Base-by-base conservation (phyloP, 2,888 invertebrate genomes). In the Acheta domesticus region DNA sequence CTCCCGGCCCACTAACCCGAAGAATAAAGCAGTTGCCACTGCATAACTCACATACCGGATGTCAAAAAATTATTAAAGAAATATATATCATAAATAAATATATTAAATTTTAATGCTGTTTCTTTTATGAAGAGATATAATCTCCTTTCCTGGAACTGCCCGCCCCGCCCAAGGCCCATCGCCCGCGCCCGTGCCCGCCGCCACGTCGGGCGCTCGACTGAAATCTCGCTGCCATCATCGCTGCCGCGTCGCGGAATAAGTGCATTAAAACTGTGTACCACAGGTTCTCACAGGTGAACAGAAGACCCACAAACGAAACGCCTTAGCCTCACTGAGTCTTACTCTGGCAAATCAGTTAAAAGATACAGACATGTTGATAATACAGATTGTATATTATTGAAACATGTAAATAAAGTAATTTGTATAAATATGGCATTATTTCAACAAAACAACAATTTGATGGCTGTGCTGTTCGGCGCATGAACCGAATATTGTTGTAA, bases 1-100 rank as follows among this genome's bases (percentile, higher is more conserved):
- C 62, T 62, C 62, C 62, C 16, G 62, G 62, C 62, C 62, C n/a
- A 19, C 62, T 62, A 62, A 62, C 62, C 62, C n/a, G 62, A 62
- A 62, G 62, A 62, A 62, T 62, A 62, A 62, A 62, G 62, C 62
- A 62, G 62, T 62, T 14, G 62, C 62, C 14, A 62, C 62, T 62
- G 62, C 62, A 62, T 62, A 62, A 62, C n/a, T 62, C 62, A 19
- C 4, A 62, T 19, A 14, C 62, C 62, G 62, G 62, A 62, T 62
- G 62, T 62, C 62, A 62, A 62, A 62, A 62, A 62, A 19, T 62
- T 19, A 19, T 62, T 19, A 62, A 62, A n/a, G n/a, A 62, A 19
- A 62, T 62, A 62, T 62, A 62, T 62, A 62, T 62, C 62, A 62
- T 62, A 62, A 62, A 62, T 62, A 62, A 62, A 62, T 62, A 62